Evolutionary conservation across 2,113 vertebrate genomes (phyloP).

Genomic region (Thalassarche chlororhynchos): DNA sequence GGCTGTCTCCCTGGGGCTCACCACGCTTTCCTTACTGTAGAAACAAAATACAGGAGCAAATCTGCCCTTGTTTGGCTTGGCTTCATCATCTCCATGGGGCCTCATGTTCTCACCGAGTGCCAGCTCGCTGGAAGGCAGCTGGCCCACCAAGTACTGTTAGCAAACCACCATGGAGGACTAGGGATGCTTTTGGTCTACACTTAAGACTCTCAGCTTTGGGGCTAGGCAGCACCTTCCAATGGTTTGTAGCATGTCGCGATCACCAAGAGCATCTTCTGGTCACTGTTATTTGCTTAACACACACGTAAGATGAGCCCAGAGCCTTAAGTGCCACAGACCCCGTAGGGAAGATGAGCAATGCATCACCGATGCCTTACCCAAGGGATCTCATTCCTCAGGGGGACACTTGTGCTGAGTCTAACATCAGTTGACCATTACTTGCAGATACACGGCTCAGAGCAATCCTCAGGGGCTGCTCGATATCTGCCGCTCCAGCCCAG

Average conservation of each 20-base stretch:
- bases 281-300: not conserved
- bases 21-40: not conserved
- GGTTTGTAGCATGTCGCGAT: accelerated
- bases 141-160: not conserved
- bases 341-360: not conserved
- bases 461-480: not conserved
- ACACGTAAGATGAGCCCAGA: not conserved
- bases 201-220: not conserved
- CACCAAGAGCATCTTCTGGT: not conserved
- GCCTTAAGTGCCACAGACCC: not conserved
- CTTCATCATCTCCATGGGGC: not conserved
- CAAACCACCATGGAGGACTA: not conserved
- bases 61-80: not conserved
- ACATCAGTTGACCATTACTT: not conserved
- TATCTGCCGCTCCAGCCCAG: not conserved
- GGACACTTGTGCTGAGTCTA: not conserved
- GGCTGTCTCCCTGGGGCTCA: not conserved
- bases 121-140: not conserved
- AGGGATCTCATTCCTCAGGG: not conserved
- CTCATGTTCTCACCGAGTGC: accelerated
- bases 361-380: not conserved
- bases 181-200: not conserved
- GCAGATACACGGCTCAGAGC: not conserved
- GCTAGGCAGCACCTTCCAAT: not conserved
- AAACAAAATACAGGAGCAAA: not conserved